phyloP scores from a whole-genome alignment of 2,888 invertebrate species.

The Rotaria socialis region DNA sequence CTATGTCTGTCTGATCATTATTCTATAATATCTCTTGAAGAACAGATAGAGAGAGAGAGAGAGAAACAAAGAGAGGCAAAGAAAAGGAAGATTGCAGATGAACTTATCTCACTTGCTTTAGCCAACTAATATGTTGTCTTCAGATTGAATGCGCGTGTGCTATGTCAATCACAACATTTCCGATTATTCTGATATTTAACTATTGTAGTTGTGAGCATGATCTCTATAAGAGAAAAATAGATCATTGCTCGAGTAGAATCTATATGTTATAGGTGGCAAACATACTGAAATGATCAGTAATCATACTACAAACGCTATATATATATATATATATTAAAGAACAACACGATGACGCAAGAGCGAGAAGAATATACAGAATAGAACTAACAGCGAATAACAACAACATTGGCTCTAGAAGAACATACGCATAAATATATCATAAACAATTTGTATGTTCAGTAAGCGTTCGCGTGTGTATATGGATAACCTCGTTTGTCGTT shows the following conservation, averaged over 20 bases:
- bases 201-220: neutral
- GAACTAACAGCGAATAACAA: neutral
- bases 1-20: neutral
- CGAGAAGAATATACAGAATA: neutral
- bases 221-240: neutral
- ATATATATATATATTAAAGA: neutral
- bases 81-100: neutral
- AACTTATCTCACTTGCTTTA: constrained; percentile 17
- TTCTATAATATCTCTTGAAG: neutral
- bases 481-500: neutral
- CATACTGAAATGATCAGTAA: constrained; percentile 6
- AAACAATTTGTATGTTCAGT: neutral
- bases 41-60: neutral
- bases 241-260: neutral
- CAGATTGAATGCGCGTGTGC: neutral
- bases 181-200: neutral
- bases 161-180: neutral
- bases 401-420: neutral
- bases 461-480: neutral
- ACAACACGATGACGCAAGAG: neutral
- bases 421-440: neutral
- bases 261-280: neutral
- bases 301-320: neutral
- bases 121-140: neutral
- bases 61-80: neutral